Evolutionary conservation across 2,113 vertebrate genomes (phyloP).

Genomic region (Coptodon rendalli): DNA sequence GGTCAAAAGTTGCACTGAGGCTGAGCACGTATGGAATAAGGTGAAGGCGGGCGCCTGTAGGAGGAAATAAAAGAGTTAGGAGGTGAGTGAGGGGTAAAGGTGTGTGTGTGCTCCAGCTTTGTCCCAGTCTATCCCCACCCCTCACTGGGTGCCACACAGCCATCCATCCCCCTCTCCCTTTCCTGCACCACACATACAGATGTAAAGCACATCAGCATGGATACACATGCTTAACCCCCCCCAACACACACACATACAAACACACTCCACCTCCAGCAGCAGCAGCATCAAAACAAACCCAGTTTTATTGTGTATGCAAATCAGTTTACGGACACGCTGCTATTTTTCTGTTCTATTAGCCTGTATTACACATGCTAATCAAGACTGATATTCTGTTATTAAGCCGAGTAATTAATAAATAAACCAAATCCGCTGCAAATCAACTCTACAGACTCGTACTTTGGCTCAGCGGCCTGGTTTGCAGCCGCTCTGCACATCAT

Average conservation of each 20-base stretch:
- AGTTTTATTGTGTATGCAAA: constrained; percentile 45
- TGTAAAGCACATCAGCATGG: constrained; percentile 7
- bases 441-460: constrained; percentile 3
- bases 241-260: background rate
- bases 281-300: constrained; percentile 28
- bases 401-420: constrained; percentile 47
- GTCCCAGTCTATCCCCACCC: constrained; percentile 4
- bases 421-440: constrained; percentile 39
- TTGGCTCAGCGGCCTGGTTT: constrained; percentile 32
- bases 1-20: background rate
- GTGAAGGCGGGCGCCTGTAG: background rate
- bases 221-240: background rate
- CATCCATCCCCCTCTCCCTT: background rate
- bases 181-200: background rate
- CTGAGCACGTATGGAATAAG: background rate
- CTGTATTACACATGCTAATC: constrained; percentile 46
- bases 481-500: constrained; percentile 51
- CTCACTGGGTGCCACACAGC: background rate
- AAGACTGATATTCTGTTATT: constrained; percentile 42
- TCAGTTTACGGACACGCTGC: background rate
- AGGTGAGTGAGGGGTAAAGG: constrained; percentile 1
- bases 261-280: background rate
- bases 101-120: background rate
- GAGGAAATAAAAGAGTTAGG: background rate
- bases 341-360: constrained; percentile 19